Percentiles rank a stretch among this genome's conserved stretches.
Conservation (phyloP, 2,888 invertebrate species). For the Serrognathus titanus region DNA sequence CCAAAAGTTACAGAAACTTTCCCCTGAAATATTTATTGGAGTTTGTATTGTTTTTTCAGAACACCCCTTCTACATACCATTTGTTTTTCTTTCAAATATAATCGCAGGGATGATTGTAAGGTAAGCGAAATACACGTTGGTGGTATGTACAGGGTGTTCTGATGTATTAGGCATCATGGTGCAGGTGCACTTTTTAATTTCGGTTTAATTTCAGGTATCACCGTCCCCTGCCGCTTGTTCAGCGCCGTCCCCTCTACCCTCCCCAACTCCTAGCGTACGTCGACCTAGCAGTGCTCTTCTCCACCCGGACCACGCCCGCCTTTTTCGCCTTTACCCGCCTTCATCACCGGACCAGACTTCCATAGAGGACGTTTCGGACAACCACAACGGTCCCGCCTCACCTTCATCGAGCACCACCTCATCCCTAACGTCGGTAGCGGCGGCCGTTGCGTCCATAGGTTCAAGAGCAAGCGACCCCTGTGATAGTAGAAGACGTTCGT, state of each 20-base stretch:
- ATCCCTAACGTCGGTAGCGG: constrained; percentile 54
- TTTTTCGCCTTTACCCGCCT: constrained; percentile 51
- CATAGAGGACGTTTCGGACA: constrained; percentile 49
- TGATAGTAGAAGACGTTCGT: constrained; percentile 54
- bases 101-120: too few relatives aligned
- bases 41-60: too few relatives aligned
- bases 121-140: too few relatives aligned
- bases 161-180: too few relatives aligned
- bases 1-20: too few relatives aligned
- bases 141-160: too few relatives aligned
- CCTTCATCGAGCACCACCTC: constrained; percentile 58
- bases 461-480: constrained; percentile 44
- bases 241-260: constrained; percentile 37
- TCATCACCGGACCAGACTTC: constrained; percentile 48
- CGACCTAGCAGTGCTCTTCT: constrained; percentile 60
- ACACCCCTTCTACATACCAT: too few relatives aligned
- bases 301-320: constrained; percentile 68
- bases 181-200: constrained; percentile 9
- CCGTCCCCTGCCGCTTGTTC: constrained; percentile 51
- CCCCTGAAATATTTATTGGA: too few relatives aligned
- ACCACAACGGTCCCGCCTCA: constrained; percentile 36
- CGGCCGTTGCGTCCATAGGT: constrained; percentile 35
- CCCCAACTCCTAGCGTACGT: constrained; percentile 46
- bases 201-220: constrained; percentile 49
- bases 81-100: too few relatives aligned